A percentile compares a stretch with the other conserved stretches of the same genome.
These are phyloP conservation scores for Heliconius himera DNA, from an alignment of 1,140 invertebrate genomes.

Conservation along the genomic window DNA sequence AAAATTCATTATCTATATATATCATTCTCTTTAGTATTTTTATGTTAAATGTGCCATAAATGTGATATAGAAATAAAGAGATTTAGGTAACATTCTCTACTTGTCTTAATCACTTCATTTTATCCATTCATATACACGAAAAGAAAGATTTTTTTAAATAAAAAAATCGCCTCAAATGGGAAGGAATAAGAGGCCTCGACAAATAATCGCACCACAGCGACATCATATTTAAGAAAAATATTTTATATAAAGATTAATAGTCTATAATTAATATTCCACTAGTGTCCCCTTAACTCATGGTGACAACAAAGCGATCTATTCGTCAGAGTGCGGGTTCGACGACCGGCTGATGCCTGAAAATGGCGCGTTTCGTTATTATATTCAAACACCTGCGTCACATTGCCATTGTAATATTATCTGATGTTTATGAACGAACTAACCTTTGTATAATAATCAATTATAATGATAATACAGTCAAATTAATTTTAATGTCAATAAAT, in stretches of 20 bases:
- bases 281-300: constrained; percentile 31
- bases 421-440: constrained; percentile 34
- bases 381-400: constrained; percentile 40
- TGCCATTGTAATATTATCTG: constrained; percentile 43
- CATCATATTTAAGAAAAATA: too few relatives aligned
- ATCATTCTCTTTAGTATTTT: too few relatives aligned
- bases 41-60: too few relatives aligned
- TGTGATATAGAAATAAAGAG: too few relatives aligned
- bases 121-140: too few relatives aligned
- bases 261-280: constrained; percentile 28
- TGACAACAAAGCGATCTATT: constrained; percentile 33
- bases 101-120: too few relatives aligned
- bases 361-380: constrained; percentile 40
- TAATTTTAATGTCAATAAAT: background rate
- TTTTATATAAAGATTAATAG: background rate
- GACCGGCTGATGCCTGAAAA: constrained; percentile 44
- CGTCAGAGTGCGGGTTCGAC: constrained; percentile 41
- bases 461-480: background rate
- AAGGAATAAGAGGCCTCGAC: too few relatives aligned
- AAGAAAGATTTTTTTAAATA: too few relatives aligned
- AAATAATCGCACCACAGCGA: too few relatives aligned
- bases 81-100: too few relatives aligned
- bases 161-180: too few relatives aligned
- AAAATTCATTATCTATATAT: too few relatives aligned
- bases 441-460: background rate